phyloP scores from a whole-genome alignment of 2,888 invertebrate genomes.

The Thera britannica region DNA sequence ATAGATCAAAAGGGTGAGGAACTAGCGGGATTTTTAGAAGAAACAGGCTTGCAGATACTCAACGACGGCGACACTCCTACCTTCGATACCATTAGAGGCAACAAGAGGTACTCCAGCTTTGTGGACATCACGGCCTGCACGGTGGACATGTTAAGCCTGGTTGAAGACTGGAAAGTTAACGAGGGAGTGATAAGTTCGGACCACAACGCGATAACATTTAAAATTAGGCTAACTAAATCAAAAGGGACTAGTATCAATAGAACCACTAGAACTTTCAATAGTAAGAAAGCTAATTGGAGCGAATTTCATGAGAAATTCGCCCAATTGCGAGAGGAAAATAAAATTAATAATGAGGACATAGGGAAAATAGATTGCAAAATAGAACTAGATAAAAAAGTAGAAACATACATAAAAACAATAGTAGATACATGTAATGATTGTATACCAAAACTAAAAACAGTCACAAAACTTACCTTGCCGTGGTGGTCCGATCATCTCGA shows the following conservation, averaged over 20 bases:
- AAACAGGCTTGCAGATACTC: background rate
- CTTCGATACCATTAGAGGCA: background rate
- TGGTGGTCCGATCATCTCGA: conserved; percentile 8
- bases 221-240: conserved; percentile 25
- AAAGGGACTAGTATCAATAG: conserved; percentile 16
- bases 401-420: background rate
- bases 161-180: conserved; percentile 5
- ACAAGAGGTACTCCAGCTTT: background rate
- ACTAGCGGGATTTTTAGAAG: background rate
- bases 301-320: background rate
- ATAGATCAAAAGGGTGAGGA: background rate
- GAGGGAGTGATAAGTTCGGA: conserved; percentile 27
- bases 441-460: background rate
- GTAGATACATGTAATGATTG: background rate
- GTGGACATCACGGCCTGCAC: conserved; percentile 9
- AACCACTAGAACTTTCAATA: conserved; percentile 7
- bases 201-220: conserved; percentile 41
- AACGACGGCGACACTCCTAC: background rate
- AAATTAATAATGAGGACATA: background rate
- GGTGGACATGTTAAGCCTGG: conserved; percentile 7
- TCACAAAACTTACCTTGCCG: conserved; percentile 18
- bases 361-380: conserved; percentile 9
- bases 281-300: conserved; percentile 3
- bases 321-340: background rate
- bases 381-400: background rate